Evolutionary conservation across 2,888 invertebrate genomes (phyloP).

Genomic region (Heliconius aoede): DNA sequence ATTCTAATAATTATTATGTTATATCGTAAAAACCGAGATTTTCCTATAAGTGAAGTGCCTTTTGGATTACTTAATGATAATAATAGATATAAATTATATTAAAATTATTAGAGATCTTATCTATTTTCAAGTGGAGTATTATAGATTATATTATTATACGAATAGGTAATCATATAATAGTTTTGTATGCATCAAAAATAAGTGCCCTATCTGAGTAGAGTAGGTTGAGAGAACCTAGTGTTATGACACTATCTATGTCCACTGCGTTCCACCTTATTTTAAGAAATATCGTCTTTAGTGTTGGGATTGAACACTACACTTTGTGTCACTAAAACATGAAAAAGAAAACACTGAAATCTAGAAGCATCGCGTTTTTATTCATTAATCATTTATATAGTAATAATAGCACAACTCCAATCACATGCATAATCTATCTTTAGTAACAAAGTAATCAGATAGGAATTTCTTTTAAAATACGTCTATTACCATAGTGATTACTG

Average conservation of each 20-base stretch:
- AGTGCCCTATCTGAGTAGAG: no score
- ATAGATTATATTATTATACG: constrained; percentile 7
- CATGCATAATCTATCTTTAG: constrained; percentile 9
- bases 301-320: no score
- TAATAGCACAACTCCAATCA: neutral
- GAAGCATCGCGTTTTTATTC: no score
- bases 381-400: no score
- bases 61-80: constrained; percentile 16
- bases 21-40: constrained; percentile 6
- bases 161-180: constrained; percentile 3
- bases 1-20: neutral
- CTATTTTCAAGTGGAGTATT: constrained; percentile 16
- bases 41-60: constrained; percentile 20
- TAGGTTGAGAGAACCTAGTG: no score
- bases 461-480: constrained; percentile 21
- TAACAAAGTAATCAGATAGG: constrained; percentile 10
- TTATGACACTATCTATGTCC: no score
- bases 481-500: constrained; percentile 17
- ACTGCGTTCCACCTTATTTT: no score
- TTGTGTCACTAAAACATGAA: no score
- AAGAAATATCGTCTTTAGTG: no score
- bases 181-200: neutral
- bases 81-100: constrained; percentile 8
- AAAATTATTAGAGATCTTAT: constrained; percentile 8
- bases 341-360: no score